A percentile compares a stretch with the other conserved stretches of the same genome.
phyloP scores from a whole-genome alignment of 2,888 invertebrate species.

The Apomyelois bistriatella region DNA sequence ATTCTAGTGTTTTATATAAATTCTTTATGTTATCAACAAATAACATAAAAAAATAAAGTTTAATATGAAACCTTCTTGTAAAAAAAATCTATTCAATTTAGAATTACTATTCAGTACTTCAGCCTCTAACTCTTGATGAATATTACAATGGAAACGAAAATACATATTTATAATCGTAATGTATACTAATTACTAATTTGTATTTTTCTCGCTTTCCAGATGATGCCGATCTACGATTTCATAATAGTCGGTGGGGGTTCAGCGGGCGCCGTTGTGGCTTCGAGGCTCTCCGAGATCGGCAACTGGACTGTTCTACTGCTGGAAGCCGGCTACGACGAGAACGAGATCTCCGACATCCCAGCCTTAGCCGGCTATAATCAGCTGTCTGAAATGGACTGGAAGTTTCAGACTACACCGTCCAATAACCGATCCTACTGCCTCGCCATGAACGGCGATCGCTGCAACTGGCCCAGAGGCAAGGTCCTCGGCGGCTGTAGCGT shows the following conservation, averaged over 20 bases:
- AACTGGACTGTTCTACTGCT: conserved; percentile 91
- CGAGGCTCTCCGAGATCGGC: conserved; percentile 87
- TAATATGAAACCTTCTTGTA: too few species aligned
- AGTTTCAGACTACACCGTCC: conserved; percentile 92
- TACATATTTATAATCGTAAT: not conserved
- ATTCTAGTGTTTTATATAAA: too few species aligned
- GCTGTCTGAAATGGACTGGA: conserved; percentile 93
- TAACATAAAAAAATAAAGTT: too few species aligned
- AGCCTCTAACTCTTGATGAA: too few species aligned
- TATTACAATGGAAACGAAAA: too few species aligned
- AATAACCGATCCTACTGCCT: conserved; percentile 89
- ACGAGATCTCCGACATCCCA: conserved; percentile 93
- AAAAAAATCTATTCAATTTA: too few species aligned
- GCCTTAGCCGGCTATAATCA: conserved; percentile 91
- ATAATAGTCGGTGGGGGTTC: conserved; percentile 93
- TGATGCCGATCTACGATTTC: conserved; percentile 90
- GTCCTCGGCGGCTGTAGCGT: conserved; percentile 93
- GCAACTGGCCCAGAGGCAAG: conserved; percentile 96
- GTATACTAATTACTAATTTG: not conserved
- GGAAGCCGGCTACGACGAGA: conserved; percentile 94
- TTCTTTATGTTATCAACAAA: too few species aligned
- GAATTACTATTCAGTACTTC: too few species aligned
- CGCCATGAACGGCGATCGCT: conserved; percentile 92
- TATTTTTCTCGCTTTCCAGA: conserved; percentile 65
- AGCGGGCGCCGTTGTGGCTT: conserved; percentile 93